Evolutionary conservation across 2,113 vertebrate species (phyloP).

Genomic region (Indri indri): DNA sequence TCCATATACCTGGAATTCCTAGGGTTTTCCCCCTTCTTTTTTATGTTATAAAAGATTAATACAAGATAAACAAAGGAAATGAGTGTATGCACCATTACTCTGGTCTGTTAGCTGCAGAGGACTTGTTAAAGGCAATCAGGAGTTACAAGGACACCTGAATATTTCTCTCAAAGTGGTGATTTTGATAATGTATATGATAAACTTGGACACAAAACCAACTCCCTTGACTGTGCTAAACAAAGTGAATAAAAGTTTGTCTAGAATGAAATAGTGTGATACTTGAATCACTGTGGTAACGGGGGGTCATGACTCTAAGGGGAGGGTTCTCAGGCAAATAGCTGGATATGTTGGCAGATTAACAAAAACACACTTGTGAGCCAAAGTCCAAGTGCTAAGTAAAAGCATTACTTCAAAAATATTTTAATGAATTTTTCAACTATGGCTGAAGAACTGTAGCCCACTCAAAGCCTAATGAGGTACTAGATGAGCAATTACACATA

Average conservation of each 20-base stretch:
- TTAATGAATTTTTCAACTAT: not conserved
- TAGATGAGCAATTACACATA: not conserved
- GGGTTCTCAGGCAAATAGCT: not conserved
- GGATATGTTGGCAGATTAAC: not conserved
- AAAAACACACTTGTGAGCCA: not conserved
- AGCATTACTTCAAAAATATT: conserved; percentile 9
- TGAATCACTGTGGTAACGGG: not conserved
- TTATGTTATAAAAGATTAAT: not conserved
- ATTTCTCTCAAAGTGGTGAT: not conserved
- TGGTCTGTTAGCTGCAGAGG: not conserved
- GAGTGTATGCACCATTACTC: not conserved
- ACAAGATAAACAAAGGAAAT: not conserved
- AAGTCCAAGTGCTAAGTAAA: not conserved
- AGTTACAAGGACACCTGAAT: not conserved
- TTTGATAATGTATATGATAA: not conserved
- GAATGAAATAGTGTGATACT: not conserved
- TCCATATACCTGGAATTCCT: not conserved
- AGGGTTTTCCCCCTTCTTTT: not conserved
- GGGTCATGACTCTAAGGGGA: not conserved
- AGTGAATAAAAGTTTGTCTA: not conserved
- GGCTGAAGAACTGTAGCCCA: not conserved
- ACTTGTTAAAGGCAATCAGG: not conserved
- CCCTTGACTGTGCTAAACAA: not conserved
- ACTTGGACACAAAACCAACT: not conserved
- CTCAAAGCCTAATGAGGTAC: conserved; percentile 11